Percentiles rank a stretch among this genome's conserved stretches.
Conservation (phyloP, 2,113 vertebrate species). For the Cyphomyrus discorhynchus region DNA sequence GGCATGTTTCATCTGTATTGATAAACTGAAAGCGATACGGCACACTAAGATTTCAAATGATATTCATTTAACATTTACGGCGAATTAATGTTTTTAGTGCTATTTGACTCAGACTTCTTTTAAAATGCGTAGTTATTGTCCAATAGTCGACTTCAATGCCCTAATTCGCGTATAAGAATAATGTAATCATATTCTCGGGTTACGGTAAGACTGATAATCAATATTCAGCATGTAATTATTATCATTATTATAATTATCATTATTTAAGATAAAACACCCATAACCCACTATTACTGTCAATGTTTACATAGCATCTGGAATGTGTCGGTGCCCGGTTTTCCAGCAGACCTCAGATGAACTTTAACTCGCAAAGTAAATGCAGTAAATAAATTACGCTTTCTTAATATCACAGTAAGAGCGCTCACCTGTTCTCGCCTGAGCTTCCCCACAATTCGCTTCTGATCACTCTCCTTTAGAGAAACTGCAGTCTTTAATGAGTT, state of each 20-base stretch:
- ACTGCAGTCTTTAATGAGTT: constrained; percentile 88
- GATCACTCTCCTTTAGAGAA: constrained; percentile 74
- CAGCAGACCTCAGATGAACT: not conserved
- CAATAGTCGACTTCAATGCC: not conserved
- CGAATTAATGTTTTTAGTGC: not conserved
- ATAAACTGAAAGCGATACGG: not conserved
- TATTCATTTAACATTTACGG: not conserved
- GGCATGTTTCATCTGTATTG: not conserved
- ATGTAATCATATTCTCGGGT: not conserved
- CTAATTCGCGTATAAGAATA: not conserved
- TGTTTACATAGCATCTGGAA: constrained; percentile 13
- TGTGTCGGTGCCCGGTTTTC: not conserved
- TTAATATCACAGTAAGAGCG: constrained; percentile 45
- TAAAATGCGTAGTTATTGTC: not conserved
- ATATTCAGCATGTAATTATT: constrained; percentile 1
- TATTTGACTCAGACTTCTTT: not conserved
- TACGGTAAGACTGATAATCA: not conserved
- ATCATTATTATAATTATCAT: not conserved
- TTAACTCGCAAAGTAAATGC: constrained; percentile 21
- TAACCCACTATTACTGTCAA: not conserved
- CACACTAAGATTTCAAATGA: not conserved
- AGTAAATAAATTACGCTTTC: constrained; percentile 31
- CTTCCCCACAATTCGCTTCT: constrained; percentile 59
- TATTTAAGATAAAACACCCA: not conserved
- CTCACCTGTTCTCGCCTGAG: constrained; percentile 75